Evolutionary conservation across 2,113 vertebrate genomes (phyloP), one percentile per base, ranked within the genome.

Genomic region (Nesogale talazaci): DNA sequence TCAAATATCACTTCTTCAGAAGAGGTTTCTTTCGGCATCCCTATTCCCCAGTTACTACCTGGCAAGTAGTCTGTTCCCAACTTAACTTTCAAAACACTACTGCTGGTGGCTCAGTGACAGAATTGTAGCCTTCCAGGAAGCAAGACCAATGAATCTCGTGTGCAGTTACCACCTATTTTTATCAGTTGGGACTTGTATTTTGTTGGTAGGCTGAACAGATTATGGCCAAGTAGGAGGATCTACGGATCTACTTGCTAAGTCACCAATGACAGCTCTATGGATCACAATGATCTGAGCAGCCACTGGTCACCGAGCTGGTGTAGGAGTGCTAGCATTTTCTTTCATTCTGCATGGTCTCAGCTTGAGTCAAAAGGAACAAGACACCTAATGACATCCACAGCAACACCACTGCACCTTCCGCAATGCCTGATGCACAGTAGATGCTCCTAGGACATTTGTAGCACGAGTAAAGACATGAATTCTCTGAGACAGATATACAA

Each of bases 1-100:
- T 93, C 80, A 86, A 88, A 46, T 40, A 74, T 36, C 70, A 65
- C n/a, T 78, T 93, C 38, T 27, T 90, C 42, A 22, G 77, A 92
- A 85, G 81, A 95, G n/a, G 34, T 69, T 36, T 90, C 93, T 79
- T 79, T 59, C 52, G 12, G 72, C 11, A 17, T 76, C 57, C 23
- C 20, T 56, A 15, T 65, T 88, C 38, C 34, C 65, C 57, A 79
- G 38, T 67, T 56, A 70, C 56, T 79, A 23, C 77, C 57, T 34
- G 29, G 10, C 36, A 42, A 80, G 19, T 14, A 14, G 6, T 42
- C 88, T 82, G 63, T 74, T 86, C 92, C 38, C 56, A 70, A 27
- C 57, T 5, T n/a, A 34, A 40, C 25, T 57, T 95, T 88, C 61
- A 57, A 92, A 69, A 42, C 16, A 10, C 4, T 31, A 2, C 6